Evolutionary conservation across 1,140 invertebrate genomes (phyloP), one percentile per base, ranked within the genome.

Genomic region (Atta colombica): DNA sequence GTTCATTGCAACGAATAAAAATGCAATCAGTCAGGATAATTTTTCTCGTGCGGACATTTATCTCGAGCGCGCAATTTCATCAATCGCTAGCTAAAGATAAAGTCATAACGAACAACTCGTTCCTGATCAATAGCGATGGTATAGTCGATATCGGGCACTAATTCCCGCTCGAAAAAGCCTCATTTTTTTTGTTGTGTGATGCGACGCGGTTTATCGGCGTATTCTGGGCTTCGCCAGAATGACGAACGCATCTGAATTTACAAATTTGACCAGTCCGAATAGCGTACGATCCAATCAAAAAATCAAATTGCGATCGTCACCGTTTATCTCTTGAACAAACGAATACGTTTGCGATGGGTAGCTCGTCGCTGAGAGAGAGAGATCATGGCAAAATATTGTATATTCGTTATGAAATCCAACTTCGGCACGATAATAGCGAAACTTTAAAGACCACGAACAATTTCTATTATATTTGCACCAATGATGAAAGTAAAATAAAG

Each of bases 241-340:
- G 68, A 61, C 55, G 80, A 74, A 82, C 80, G 35, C 80, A 28
- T 3, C n/a, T 8, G 39, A 84, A 84, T 84, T 75, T 84, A 75
- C 69, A 84, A 63, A 84, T 75, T 84, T 84, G 69, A 82, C 80
- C 49, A 51, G 21, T 28, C 21, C 51, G 65, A 81, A 35, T 28
- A 81, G 55, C 58, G 55, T 25, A n/a, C 39, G 69, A 84, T 84
- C 35, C 80, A 84, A 84, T 84, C 69, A 84, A 84, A 84, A 84
- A 84, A 84, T 84, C 68, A 84, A 84, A 84, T 75, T 75, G 80
- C 80, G 58, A 84, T 84, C 39, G 69, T 39, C 69, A 61, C 72
- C 80, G 55, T 82, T 82, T 82, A 74, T 82, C 80, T 74, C 68
- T 82, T 74, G 55, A 51, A 84, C 80, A 84, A 84, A 84, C 68